Conservation (phyloP, 53 echinoderm and acorn worm genomes). For the Echinometra lucunter region DNA sequence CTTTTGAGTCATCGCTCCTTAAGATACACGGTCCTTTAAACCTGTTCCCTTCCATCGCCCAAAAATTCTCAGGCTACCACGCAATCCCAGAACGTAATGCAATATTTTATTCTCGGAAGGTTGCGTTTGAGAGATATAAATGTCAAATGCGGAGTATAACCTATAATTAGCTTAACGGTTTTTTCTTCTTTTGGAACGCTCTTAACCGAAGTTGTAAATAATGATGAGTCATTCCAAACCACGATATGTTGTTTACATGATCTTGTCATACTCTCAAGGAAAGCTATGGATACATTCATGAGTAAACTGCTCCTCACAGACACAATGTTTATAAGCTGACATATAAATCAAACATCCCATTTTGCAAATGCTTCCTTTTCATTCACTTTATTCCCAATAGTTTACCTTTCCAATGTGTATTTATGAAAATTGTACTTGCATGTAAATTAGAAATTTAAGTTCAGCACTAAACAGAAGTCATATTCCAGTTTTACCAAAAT, state of each 20-base stretch:
- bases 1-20: constrained; percentile 32
- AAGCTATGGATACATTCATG: background rate
- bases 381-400: no score
- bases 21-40: constrained; percentile 4
- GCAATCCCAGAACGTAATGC: background rate
- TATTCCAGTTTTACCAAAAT: no score
- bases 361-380: background rate
- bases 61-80: background rate
- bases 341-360: background rate
- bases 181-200: background rate
- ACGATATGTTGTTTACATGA: background rate
- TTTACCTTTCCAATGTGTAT: no score
- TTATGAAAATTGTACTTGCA: no score
- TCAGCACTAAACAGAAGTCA: no score
- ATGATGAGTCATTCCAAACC: constrained; percentile 4
- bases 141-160: background rate
- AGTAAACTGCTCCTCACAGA: background rate
- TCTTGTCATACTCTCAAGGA: background rate
- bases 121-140: constrained; percentile 16
- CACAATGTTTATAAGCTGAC: background rate
- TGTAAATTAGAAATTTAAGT: no score
- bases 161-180: background rate
- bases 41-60: background rate
- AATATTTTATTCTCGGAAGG: background rate
- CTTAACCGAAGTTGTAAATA: constrained; percentile 2